phyloP scores from a whole-genome alignment of 1,140 invertebrate genomes.

The Ctenoplectra terminalis region DNA sequence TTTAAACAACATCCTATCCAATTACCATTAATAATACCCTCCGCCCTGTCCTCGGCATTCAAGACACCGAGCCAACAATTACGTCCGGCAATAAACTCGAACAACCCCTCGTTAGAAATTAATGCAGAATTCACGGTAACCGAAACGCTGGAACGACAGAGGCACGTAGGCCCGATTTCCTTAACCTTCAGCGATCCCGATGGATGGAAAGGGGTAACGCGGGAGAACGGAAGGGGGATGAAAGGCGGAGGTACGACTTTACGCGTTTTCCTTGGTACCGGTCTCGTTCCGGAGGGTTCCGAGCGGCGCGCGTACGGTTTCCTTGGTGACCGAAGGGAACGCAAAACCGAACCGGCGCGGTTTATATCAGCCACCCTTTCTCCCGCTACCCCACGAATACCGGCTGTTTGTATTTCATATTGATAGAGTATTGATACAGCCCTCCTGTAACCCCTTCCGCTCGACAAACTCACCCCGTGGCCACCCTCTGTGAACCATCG shows the following conservation, averaged over 20 bases:
- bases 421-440: constrained; percentile 82
- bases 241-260: constrained; percentile 37
- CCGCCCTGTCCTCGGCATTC: not conserved
- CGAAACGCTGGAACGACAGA: constrained; percentile 33
- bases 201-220: not conserved
- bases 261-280: constrained; percentile 54
- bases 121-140: constrained; percentile 5
- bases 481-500: constrained; percentile 46
- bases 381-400: constrained; percentile 57
- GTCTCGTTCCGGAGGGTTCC: constrained; percentile 51
- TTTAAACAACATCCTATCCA: constrained; percentile 32
- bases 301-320: constrained; percentile 71
- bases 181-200: constrained; percentile 74
- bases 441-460: constrained; percentile 32
- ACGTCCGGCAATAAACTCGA: constrained; percentile 34
- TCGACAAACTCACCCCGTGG: constrained; percentile 27
- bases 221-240: too few species aligned
- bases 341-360: constrained; percentile 61
- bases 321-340: constrained; percentile 79
- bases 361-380: constrained; percentile 36
- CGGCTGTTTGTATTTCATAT: constrained; percentile 82
- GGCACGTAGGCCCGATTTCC: constrained; percentile 69
- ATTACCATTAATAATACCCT: constrained; percentile 23
- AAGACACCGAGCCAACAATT: constrained; percentile 44
- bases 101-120: constrained; percentile 32